Evolutionary conservation across 2,113 vertebrate species (phyloP), one percentile per base, ranked within the genome.

Genomic region (Gadus chalcogrammus): DNA sequence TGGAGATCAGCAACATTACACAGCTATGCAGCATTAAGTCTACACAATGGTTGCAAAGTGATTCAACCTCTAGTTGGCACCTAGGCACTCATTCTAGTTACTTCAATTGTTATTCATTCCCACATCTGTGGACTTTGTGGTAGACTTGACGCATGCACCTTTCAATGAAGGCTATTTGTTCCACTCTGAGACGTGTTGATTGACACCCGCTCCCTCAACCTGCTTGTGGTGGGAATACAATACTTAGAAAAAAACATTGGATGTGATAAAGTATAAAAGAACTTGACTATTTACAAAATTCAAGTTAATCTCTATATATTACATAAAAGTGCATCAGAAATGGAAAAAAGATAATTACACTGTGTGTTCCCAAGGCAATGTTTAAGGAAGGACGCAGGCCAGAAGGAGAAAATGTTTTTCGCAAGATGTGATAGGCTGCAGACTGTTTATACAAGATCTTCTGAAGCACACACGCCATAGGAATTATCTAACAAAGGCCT

Each of bases 301-400:
- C 91, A 93, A 91, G 91, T 91, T 90, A 80, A 75, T 79, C 79
- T 88, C 82, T 88, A 75, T 88, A 75, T 88, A 90, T 79, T 85
- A 87, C 74, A 79, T 89, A 77, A 90, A 91, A 91, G 92, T 93
- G 92, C 92, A 91, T 93, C 81, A 85, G 88, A 86, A 76, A 69
- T 17, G 88, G 85, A 75, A 69, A 82, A 72, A 72, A 75, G 82
- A 83, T 35, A 60, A 65, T 60, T 58, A 73, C 78, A 72, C 67
- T 79, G 65, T 42, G 20, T 65, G 65, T 71, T 73, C 66, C 53
- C 83, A 65, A 75, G 42, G 13, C 12, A 48, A 12, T 48, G 11
- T 12, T 48, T 12, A 81, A 68, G 74, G 53, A 77, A 67, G 62
- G 74, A 72, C 18, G 61, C 56, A 78, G 74, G 60, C n/a, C 31